Base-by-base conservation (phyloP, 2,113 vertebrate genomes). In the Calcarius ornatus region DNA sequence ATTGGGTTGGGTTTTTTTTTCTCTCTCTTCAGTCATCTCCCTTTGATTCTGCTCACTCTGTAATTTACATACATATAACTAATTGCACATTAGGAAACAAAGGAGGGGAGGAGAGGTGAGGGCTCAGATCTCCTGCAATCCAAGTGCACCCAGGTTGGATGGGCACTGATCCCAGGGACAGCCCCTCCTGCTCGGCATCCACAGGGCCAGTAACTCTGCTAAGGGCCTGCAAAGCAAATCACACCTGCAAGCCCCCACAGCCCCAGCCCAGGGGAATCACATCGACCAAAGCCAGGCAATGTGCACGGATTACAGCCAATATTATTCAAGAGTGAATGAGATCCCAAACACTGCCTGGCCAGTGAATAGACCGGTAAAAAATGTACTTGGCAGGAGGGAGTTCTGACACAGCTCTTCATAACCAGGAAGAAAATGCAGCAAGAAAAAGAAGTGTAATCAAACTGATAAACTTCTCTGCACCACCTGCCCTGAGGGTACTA, bases 171-270 rank as follows among this genome's bases (percentile, higher is more conserved):
- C 60, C 60, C 42, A 27, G 20, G 45, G 37, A n/a, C 61, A 38
- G 20, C 71, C 12, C 16, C 64, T 80, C 45, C 63, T 6, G 12
- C n/a, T 42, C 13, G 3, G 33, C 47, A 21, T 15, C 56, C 4
- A 6, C 15, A 73, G 53, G 48, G 40, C 72, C 42, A 72, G 56
- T 28, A 64, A 28, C 76, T 88, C 77, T 83, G 68, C 81, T 85
- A 23, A 64, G 30, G 64, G 69, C 51, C 81, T 60, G 53, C 80
- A 85, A 53, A 95, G 94, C 45, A 81, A 95, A 96, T 75, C 87
- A 35, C 50, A 38, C 68, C 87, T 64, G 42, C 76, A 25, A n/a
- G 57, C 33, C 86, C 47, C 77, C 40, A 60, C 61, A 83, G 77
- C 56, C 61, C 43, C 51, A 72, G 78, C 81, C 81, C 80, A 35